Conservation (phyloP, 2,797 vertebrate genomes). For the Karalla daura region DNA sequence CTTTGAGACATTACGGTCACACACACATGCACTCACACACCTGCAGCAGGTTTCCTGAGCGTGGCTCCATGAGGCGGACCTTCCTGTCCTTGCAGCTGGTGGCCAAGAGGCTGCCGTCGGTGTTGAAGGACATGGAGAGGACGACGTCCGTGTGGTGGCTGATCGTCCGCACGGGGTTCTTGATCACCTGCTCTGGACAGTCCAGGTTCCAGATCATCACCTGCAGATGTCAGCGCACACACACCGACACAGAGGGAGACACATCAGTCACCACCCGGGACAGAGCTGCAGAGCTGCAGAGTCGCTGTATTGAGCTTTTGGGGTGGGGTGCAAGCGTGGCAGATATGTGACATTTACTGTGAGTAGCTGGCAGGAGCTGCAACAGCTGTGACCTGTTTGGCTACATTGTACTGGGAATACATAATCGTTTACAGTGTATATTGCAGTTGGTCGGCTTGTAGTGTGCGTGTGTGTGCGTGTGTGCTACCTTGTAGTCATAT, state of each 20-base stretch:
- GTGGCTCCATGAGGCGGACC: slow-evolving; percentile 88
- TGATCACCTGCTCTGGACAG: slow-evolving; percentile 81
- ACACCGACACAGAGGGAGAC: not conserved
- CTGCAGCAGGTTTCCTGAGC: slow-evolving; percentile 83
- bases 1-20: too few species aligned
- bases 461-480: not conserved
- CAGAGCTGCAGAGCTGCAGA: not conserved
- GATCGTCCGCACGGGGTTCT: slow-evolving; percentile 87
- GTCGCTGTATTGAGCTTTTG: too few species aligned
- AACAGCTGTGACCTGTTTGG: slow-evolving; percentile 26
- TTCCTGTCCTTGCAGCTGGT: slow-evolving; percentile 92
- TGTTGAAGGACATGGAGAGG: slow-evolving; percentile 94
- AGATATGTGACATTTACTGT: not conserved
- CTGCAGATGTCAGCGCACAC: slow-evolving; percentile 67
- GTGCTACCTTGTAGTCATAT: slow-evolving; percentile 92
- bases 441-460: too few species aligned
- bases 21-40: slow-evolving; percentile 61
- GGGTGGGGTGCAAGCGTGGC: too few species aligned
- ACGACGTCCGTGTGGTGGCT: slow-evolving; percentile 88
- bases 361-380: not conserved
- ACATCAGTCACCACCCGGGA: not conserved
- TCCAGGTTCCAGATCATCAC: slow-evolving; percentile 96
- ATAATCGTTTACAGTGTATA: not conserved
- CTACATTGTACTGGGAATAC: slow-evolving; percentile 14
- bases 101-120: slow-evolving; percentile 89